These are phyloP conservation scores for Hipposideros larvatus DNA, from an alignment of 2,797 vertebrate species.

Conservation along the genomic window DNA sequence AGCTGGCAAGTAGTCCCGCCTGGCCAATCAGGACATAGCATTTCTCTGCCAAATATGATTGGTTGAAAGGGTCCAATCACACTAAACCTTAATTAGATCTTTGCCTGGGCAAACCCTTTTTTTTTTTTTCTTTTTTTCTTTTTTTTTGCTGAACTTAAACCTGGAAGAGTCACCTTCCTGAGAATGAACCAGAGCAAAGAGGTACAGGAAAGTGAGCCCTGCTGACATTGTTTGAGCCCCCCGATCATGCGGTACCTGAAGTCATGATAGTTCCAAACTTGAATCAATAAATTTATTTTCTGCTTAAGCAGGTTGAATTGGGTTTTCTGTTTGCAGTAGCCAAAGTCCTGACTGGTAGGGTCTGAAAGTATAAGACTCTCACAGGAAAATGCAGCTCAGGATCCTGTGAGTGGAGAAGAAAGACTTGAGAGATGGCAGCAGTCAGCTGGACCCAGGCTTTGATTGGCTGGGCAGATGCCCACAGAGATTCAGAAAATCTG, in stretches of 20 bases:
- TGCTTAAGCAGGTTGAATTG: slow-evolving; percentile 53
- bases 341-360: slow-evolving; percentile 21
- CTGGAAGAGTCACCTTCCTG: background rate
- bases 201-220: background rate
- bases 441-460: background rate
- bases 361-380: background rate
- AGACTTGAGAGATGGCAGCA: background rate
- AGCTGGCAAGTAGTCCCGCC: background rate
- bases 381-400: background rate
- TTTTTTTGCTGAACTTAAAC: background rate
- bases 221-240: accelerated
- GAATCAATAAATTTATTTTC: slow-evolving; percentile 75
- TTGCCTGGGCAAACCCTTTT: background rate
- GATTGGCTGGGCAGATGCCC: background rate
- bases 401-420: background rate
- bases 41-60: background rate
- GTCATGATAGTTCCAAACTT: background rate
- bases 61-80: slow-evolving; percentile 27
- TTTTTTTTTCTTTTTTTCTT: background rate
- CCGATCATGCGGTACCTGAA: background rate
- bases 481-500: background rate
- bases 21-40: background rate
- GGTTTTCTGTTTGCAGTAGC: slow-evolving; percentile 35
- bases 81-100: background rate
- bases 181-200: background rate